Conservation (phyloP, 2,113 vertebrate genomes). For the Melanostigma gelatinosum region DNA sequence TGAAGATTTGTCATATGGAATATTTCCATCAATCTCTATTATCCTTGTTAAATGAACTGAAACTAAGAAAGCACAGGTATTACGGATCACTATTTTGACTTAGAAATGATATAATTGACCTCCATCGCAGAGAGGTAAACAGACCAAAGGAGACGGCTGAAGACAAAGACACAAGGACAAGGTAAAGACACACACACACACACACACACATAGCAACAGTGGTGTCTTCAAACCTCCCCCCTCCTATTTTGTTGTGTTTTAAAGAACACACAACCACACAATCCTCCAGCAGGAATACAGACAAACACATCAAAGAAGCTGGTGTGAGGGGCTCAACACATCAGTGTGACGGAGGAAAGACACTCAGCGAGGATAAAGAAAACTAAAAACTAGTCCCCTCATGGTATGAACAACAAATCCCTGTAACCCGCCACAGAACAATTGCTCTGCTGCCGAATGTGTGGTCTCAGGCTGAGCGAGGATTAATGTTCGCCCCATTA, state of each 20-base stretch:
- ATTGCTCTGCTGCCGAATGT: slow-evolving; percentile 9
- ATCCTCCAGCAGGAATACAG: slow-evolving; percentile 12
- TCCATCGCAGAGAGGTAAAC: slow-evolving; percentile 37
- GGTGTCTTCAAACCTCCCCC: not conserved
- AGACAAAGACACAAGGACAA: slow-evolving; percentile 41
- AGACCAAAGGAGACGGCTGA: slow-evolving; percentile 16
- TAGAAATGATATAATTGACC: slow-evolving; percentile 53
- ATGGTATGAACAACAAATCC: slow-evolving; percentile 25
- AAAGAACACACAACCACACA: slow-evolving; percentile 1
- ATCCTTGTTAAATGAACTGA: slow-evolving; percentile 63
- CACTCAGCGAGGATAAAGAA: not conserved
- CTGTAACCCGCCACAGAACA: slow-evolving; percentile 29
- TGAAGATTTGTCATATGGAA: slow-evolving; percentile 61
- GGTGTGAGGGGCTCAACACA: slow-evolving; percentile 26
- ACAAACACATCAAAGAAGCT: slow-evolving; percentile 17
- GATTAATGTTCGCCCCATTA: slow-evolving; percentile 54
- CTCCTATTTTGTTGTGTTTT: slow-evolving; percentile 14
- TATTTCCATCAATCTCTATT: slow-evolving; percentile 73
- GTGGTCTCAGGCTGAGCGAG: slow-evolving; percentile 44
- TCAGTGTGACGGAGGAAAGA: not conserved
- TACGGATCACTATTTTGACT: slow-evolving; percentile 48
- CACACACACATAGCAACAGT: slow-evolving; percentile 5
- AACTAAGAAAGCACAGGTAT: slow-evolving; percentile 47
- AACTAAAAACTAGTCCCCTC: not conserved
- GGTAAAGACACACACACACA: slow-evolving; percentile 29